phyloP scores from a whole-genome alignment of 92 coral and sea anemone genomes.

The Virgularia gustaviana region DNA sequence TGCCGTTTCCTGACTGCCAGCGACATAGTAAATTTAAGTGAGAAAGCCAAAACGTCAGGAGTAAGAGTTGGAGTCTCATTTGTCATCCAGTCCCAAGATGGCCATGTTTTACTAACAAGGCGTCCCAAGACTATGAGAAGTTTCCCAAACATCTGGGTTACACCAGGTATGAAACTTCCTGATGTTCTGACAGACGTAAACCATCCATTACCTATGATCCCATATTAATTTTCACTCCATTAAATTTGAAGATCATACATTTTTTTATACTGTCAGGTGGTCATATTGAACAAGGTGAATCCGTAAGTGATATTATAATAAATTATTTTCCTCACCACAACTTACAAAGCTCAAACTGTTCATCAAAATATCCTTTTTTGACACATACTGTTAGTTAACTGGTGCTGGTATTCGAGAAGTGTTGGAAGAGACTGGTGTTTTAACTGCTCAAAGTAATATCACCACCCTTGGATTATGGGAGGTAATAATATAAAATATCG shows the following conservation, averaged over 20 bases:
- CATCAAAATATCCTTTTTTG: constrained; percentile 6
- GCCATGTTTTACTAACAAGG: constrained; percentile 71
- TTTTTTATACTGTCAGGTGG: constrained; percentile 60
- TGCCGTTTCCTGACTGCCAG: constrained; percentile 79
- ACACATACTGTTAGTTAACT: constrained; percentile 64
- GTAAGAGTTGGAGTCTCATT: constrained; percentile 76
- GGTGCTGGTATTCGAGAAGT: constrained; percentile 80
- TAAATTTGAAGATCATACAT: too few relatives aligned
- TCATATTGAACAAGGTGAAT: constrained; percentile 77
- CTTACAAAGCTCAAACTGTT: too few relatives aligned
- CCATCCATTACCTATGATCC: not conserved
- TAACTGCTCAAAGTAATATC: constrained; percentile 47
- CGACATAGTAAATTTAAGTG: constrained; percentile 61
- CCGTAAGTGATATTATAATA: constrained; percentile 57
- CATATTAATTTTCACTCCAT: too few relatives aligned
- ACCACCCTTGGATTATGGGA: constrained; percentile 87
- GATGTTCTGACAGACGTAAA: too few relatives aligned
- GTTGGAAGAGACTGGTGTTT: constrained; percentile 82
- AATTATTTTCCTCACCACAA: too few relatives aligned
- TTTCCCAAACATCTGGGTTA: constrained; percentile 92
- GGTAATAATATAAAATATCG: constrained; percentile 36
- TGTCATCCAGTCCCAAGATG: constrained; percentile 74
- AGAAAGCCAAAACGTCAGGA: constrained; percentile 51
- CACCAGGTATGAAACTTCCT: constrained; percentile 98
- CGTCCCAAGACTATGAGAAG: constrained; percentile 90